Conservation (phyloP, 1,140 invertebrate genomes). For the Prorops nasuta region DNA sequence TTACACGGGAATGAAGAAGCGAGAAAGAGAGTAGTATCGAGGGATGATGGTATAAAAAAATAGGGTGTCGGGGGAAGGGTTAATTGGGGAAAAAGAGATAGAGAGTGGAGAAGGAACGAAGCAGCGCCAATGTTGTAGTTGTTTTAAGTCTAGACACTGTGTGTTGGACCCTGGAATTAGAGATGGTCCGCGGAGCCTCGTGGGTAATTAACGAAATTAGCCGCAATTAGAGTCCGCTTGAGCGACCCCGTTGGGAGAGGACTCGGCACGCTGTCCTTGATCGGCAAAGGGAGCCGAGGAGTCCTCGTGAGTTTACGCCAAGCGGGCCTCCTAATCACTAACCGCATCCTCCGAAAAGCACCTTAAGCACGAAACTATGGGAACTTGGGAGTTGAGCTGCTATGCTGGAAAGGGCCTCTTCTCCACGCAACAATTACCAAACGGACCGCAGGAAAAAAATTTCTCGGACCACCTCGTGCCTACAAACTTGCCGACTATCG, state of each 20-base stretch:
- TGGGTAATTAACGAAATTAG: constrained; percentile 54
- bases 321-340: constrained; percentile 37
- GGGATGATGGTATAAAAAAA: too few relatives aligned
- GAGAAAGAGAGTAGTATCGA: background rate
- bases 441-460: background rate
- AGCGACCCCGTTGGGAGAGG: constrained; percentile 29
- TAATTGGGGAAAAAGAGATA: background rate
- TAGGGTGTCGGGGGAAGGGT: constrained; percentile 13
- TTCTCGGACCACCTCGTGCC: too few relatives aligned
- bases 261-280: constrained; percentile 17
- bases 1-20: background rate
- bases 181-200: constrained; percentile 28
- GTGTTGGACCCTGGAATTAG: constrained; percentile 52
- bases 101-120: constrained; percentile 2
- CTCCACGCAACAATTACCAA: constrained; percentile 18
- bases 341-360: constrained; percentile 22
- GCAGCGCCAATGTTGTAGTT: constrained; percentile 45
- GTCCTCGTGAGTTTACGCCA: constrained; percentile 26
- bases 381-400: constrained; percentile 14
- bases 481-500: too few relatives aligned
- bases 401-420: too few relatives aligned
- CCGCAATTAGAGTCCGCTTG: constrained; percentile 53
- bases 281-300: background rate
- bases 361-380: constrained; percentile 25
- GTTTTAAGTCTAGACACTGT: constrained; percentile 55